Evolutionary conservation across 2,113 vertebrate genomes (phyloP), one percentile per base, ranked within the genome.

Genomic region (Oncorhynchus nerka): DNA sequence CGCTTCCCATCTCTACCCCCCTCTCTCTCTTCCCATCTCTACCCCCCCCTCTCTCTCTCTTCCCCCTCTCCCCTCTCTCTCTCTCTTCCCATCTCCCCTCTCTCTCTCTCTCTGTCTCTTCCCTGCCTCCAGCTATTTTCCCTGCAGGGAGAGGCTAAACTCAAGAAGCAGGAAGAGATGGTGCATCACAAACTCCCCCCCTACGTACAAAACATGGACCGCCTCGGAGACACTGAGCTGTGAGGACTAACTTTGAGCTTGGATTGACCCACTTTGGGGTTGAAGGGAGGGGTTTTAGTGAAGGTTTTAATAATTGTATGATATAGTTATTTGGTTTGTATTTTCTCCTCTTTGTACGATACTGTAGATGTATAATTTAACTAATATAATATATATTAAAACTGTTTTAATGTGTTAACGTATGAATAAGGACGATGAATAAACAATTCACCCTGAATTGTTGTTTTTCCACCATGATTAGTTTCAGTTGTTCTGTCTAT

Each of bases 201-300:
- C 0, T 99, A 99, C 0, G 96, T 99, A 76, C 95, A 96, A 89
- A 97, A 94, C 86, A 99, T 98, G 96, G 98, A 99, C 92, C 96
- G 96, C 3, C 94, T 99, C 2, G 98, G 96, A 79, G 97, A 99
- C 90, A 97, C 96, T 4, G 97, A 99, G 90, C 94, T 98, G 98
- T 98, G 93, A 98, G 95, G 80, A 75, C 75, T 26, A 16, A 73
- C 68, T 79, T 68, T 77, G 62, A 51, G 32, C 84, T 51, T 51
- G 71, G 75, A 80, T 71, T 80, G 65, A 73, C 48, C 55, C 28
- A n/a, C 67, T 68, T 45, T 39, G 19, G 30, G 39, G 19, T 5
- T 22, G 13, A 34, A 22, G 32, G 45, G 22, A 45, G 8, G 48
- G 24, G 9, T 11, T 45, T 45, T 30, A 55, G 26, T 26, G 65